A percentile compares a stretch with the other conserved stretches of the same genome.
phyloP scores from a whole-genome alignment of 2,888 invertebrate species.

The Pemphredon lugubris region DNA sequence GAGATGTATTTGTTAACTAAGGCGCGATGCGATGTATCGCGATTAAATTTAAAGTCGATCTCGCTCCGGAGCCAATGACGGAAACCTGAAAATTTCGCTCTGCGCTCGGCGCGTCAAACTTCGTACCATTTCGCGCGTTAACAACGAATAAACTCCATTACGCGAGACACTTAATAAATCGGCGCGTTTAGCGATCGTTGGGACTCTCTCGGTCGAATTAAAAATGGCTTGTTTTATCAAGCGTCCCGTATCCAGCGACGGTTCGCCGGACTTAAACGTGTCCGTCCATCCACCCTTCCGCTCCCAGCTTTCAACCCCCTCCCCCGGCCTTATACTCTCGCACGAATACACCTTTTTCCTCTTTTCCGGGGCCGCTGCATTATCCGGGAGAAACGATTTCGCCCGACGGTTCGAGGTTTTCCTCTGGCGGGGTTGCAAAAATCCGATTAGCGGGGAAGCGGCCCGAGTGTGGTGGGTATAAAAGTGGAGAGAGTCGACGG shows the following conservation, averaged over 20 bases:
- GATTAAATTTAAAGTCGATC: no score
- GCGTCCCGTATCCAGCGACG: neutral
- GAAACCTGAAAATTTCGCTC: no score
- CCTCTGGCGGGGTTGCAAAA: constrained; percentile 43
- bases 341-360: neutral
- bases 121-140: no score
- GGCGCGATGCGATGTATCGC: no score
- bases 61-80: no score
- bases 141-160: constrained; percentile 2
- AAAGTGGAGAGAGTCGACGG: no score
- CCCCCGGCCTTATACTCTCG: constrained; percentile 19
- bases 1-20: no score
- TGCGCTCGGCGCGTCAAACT: no score
- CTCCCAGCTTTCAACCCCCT: neutral
- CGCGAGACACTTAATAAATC: no score
- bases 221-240: constrained; percentile 34
- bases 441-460: constrained; percentile 63
- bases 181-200: neutral
- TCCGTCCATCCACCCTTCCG: neutral
- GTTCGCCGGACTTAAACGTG: constrained; percentile 22
- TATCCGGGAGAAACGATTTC: constrained; percentile 53
- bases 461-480: constrained; percentile 31
- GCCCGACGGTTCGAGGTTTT: constrained; percentile 30
- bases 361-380: constrained; percentile 34
- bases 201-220: constrained; percentile 9